Percentiles rank a stretch among this genome's conserved stretches.
Conservation (phyloP, 2,113 vertebrate species). For the Poeciliopsis prolifica region DNA sequence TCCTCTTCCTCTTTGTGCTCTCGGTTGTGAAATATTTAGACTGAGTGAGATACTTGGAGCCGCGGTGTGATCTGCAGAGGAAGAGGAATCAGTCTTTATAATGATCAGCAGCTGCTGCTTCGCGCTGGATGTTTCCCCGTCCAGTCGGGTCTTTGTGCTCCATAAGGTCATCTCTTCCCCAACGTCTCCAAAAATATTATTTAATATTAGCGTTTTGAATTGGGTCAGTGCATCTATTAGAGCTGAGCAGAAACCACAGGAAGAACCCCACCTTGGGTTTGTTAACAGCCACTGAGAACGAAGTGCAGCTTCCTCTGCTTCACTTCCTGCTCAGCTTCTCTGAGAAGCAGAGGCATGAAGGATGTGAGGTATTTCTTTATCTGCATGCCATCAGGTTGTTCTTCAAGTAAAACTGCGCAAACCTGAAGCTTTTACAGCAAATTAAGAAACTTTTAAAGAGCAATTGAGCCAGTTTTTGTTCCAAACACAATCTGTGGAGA, state of each 20-base stretch:
- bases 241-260: background rate
- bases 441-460: background rate
- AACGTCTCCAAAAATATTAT: background rate
- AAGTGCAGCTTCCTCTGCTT: background rate
- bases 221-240: background rate
- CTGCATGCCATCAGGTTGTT: background rate
- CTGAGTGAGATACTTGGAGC: slow-evolving; percentile 33
- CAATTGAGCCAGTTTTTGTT: background rate
- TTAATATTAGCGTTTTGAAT: background rate
- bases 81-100: background rate
- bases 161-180: background rate
- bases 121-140: background rate
- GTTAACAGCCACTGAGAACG: background rate
- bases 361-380: background rate
- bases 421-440: background rate
- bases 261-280: background rate
- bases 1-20: background rate
- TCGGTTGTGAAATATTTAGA: slow-evolving; percentile 25
- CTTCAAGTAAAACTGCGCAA: background rate
- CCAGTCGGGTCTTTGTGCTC: background rate
- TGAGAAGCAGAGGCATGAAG: background rate
- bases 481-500: too few species aligned
- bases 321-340: background rate
- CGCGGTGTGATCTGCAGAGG: background rate
- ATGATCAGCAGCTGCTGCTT: slow-evolving; percentile 4